These are phyloP conservation scores for Botia almorhae DNA, from an alignment of 2,797 vertebrate genomes.

Conservation along the genomic window DNA sequence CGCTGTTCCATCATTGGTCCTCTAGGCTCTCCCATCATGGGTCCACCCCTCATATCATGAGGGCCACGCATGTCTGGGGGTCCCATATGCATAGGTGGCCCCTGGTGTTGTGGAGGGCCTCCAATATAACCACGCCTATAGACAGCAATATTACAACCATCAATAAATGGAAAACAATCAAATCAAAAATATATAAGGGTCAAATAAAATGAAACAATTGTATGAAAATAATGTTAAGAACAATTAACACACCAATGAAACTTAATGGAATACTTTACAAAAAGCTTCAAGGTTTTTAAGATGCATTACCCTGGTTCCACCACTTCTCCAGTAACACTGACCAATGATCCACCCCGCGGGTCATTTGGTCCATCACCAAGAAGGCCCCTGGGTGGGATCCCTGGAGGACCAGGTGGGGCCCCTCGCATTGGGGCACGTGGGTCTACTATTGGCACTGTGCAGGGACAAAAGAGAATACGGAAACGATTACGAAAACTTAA, in stretches of 20 bases:
- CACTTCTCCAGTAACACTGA: constrained; percentile 95
- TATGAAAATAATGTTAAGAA: too few relatives aligned
- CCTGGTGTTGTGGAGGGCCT: constrained; percentile 88
- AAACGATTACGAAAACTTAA: background rate
- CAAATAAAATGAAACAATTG: background rate
- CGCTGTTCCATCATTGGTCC: constrained; percentile 89
- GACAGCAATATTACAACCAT: background rate
- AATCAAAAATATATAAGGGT: background rate
- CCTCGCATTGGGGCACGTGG: constrained; percentile 86
- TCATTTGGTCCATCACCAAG: constrained; percentile 98
- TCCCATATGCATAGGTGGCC: constrained; percentile 88
- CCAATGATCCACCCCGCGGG: constrained; percentile 93
- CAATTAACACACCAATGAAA: too few relatives aligned
- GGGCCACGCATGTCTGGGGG: constrained; percentile 73
- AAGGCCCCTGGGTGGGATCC: constrained; percentile 91
- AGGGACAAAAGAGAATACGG: constrained; percentile 45
- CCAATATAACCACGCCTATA: constrained; percentile 82
- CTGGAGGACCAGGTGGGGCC: constrained; percentile 83
- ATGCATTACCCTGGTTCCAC: constrained; percentile 88
- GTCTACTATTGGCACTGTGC: constrained; percentile 86
- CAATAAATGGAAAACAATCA: background rate
- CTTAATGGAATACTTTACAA: too few relatives aligned
- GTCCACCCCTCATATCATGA: constrained; percentile 91
- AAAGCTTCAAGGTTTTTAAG: background rate
- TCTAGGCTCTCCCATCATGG: constrained; percentile 77